Conservation (phyloP, 2,888 invertebrate species). For the Anarsia innoxiella region DNA sequence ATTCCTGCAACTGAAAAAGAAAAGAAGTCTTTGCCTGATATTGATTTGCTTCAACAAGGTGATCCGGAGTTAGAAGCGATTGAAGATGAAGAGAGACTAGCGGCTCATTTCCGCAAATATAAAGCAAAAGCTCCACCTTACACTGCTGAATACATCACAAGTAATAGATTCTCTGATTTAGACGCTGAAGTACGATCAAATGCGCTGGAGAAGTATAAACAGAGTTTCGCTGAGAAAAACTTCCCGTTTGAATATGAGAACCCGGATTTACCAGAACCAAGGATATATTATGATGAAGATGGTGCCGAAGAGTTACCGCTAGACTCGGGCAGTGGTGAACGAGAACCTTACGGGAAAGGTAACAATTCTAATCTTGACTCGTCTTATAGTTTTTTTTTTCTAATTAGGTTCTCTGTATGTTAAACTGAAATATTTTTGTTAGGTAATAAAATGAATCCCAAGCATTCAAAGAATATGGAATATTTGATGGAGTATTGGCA, state of each 20-base stretch:
- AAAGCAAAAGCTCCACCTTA: constrained; percentile 52
- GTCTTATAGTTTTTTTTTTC: no score
- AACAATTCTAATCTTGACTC: constrained; percentile 17
- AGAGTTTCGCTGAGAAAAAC: constrained; percentile 61
- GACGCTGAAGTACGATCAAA: constrained; percentile 63
- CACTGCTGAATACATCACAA: constrained; percentile 61
- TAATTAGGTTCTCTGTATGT: no score
- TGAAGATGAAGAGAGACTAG: constrained; percentile 67
- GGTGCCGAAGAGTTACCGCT: constrained; percentile 54
- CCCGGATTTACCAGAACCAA: constrained; percentile 67
- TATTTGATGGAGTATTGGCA: constrained; percentile 61
- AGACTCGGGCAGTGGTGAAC: constrained; percentile 62
- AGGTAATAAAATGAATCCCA: constrained; percentile 19
- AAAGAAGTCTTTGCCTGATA: constrained; percentile 50
- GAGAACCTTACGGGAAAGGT: constrained; percentile 54
- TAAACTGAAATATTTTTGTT: no score
- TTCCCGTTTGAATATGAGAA: constrained; percentile 69
- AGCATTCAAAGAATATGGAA: constrained; percentile 57
- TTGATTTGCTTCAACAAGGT: constrained; percentile 26
- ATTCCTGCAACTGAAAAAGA: constrained; percentile 42
- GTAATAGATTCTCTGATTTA: constrained; percentile 52
- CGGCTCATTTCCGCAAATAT: constrained; percentile 61
- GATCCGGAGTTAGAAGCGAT: constrained; percentile 43
- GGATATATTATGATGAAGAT: constrained; percentile 75
- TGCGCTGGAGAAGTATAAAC: constrained; percentile 61